A percentile compares a stretch with the other conserved stretches of the same genome.
Evolutionary conservation across 2,888 invertebrate species (phyloP).

Genomic region (Torymus tubicola): DNA sequence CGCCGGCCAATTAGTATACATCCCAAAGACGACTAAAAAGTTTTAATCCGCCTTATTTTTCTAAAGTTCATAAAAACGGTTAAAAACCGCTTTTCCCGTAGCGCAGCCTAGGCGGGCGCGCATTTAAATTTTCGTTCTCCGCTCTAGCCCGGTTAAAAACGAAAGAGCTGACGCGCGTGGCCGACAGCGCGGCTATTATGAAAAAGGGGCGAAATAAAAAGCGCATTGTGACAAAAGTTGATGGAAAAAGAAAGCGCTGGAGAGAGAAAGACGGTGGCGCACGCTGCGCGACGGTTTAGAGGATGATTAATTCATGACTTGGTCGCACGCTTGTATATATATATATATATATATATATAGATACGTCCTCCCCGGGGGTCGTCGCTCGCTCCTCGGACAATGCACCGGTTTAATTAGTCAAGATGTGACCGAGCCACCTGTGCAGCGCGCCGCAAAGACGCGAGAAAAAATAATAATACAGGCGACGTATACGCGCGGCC

Average conservation of each 20-base stretch:
- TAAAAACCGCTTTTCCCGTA: no score
- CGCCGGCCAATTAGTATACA: not conserved
- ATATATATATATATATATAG: no score
- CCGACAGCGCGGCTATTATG: constrained; percentile 15
- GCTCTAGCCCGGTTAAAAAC: not conserved
- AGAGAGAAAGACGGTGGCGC: constrained; percentile 57
- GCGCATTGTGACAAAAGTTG: constrained; percentile 44
- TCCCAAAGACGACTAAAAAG: not conserved
- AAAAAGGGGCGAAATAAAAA: constrained; percentile 29
- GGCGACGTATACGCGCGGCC: not conserved
- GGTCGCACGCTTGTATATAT: constrained; percentile 18
- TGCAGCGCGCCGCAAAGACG: constrained; percentile 42
- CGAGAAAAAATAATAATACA: constrained; percentile 5
- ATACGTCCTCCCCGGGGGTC: constrained; percentile 62
- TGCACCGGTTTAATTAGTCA: constrained; percentile 70
- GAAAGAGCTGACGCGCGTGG: no score
- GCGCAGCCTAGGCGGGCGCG: not conserved
- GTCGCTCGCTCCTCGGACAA: constrained; percentile 64
- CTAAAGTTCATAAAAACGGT: not conserved
- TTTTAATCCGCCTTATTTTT: constrained; percentile 5
- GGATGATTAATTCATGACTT: constrained; percentile 71
- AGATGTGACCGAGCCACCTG: constrained; percentile 70
- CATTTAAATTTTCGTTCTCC: not conserved
- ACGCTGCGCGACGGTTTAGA: constrained; percentile 61
- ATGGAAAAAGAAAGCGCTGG: constrained; percentile 42